These are phyloP conservation scores for Climacteris rufus DNA, from an alignment of 2,113 vertebrate genomes.

Conservation along the genomic window DNA sequence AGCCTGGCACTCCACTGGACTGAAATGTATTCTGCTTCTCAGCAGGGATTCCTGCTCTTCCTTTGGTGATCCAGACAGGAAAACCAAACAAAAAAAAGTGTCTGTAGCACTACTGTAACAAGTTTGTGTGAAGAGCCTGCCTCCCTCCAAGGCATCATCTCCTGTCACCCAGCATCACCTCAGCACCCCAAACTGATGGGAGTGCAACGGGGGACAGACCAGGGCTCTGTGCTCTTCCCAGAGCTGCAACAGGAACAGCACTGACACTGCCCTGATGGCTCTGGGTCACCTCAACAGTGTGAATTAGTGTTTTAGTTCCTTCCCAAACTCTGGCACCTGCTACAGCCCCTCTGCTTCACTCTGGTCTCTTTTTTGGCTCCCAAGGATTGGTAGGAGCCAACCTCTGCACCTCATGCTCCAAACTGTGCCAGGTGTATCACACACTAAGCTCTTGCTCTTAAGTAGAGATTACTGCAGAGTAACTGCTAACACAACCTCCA, in stretches of 20 bases:
- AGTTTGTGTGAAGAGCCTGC: background rate
- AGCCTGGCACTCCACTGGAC: background rate
- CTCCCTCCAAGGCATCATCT: background rate
- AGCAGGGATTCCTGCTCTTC: background rate
- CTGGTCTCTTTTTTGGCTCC: background rate
- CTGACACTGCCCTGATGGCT: background rate
- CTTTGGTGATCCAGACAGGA: background rate
- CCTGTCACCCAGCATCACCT: background rate
- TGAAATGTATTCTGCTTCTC: background rate
- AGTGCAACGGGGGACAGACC: background rate
- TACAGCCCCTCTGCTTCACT: background rate
- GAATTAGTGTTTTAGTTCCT: background rate
- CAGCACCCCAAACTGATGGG: background rate
- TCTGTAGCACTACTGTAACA: fast-evolving
- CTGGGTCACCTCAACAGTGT: background rate
- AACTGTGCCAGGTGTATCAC: background rate
- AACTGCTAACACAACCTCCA: background rate
- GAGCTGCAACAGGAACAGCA: background rate
- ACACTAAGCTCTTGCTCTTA: background rate
- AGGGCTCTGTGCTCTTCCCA: background rate
- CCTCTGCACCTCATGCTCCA: background rate
- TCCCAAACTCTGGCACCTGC: background rate
- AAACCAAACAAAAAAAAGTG: fast-evolving
- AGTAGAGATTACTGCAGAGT: background rate
- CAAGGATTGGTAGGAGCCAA: background rate